Conservation (phyloP, 2,888 invertebrate genomes). For the Dysmachus trigonus region DNA sequence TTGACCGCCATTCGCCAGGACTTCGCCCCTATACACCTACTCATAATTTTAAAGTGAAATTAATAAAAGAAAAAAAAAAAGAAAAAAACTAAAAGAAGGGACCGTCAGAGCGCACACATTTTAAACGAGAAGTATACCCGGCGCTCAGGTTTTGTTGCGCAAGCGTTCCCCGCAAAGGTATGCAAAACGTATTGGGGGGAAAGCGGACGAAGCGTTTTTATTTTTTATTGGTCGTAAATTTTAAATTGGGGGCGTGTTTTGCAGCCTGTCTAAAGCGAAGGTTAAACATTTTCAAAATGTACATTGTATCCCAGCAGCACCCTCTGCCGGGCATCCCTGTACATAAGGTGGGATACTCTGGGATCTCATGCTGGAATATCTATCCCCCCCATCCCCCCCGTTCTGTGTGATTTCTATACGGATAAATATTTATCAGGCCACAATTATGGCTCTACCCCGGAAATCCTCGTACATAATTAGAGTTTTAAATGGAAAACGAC, state of each 20-base stretch:
- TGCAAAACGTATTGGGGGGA: constrained; percentile 51
- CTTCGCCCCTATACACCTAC: not conserved
- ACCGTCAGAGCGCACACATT: constrained; percentile 31
- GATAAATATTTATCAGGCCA: constrained; percentile 19
- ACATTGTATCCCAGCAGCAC: constrained; percentile 24
- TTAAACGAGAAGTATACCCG: constrained; percentile 8
- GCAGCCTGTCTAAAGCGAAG: constrained; percentile 39
- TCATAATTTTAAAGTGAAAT: constrained; percentile 40
- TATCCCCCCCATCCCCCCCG: not conserved
- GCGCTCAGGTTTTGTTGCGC: constrained; percentile 44
- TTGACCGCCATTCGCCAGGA: not conserved
- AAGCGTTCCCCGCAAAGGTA: constrained; percentile 50
- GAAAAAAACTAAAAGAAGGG: not conserved
- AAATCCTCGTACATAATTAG: constrained; percentile 9
- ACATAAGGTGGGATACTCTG: constrained; percentile 3
- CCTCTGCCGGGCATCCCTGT: not conserved
- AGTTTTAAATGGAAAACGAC: constrained; percentile 3
- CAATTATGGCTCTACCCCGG: not conserved
- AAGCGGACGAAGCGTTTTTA: constrained; percentile 52
- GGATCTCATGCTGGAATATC: not conserved
- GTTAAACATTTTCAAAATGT: constrained; percentile 31
- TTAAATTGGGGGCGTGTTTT: constrained; percentile 59
- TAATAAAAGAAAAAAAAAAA: not conserved
- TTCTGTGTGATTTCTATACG: not conserved
- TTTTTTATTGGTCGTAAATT: constrained; percentile 60